These are phyloP conservation scores for Cyanoderma ruficeps DNA, from an alignment of 2,113 vertebrate genomes.

Conservation along the genomic window DNA sequence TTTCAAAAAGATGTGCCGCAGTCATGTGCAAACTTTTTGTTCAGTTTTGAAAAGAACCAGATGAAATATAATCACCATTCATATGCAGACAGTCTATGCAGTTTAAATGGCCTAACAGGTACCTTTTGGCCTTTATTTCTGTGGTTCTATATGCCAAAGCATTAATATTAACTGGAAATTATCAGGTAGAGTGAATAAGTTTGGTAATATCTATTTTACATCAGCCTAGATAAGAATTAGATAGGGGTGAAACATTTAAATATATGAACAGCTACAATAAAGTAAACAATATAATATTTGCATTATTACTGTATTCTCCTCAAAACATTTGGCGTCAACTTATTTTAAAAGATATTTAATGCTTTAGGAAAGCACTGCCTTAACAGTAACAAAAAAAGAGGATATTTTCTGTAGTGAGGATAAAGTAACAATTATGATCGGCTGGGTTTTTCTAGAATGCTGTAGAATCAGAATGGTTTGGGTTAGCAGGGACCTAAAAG, in stretches of 20 bases:
- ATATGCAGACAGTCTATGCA: not conserved
- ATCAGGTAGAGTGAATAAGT: not conserved
- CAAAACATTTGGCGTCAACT: not conserved
- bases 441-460: not conserved
- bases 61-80: not conserved
- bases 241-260: not conserved
- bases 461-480: not conserved
- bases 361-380: not conserved
- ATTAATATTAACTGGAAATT: conserved; percentile 22
- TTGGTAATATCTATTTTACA: not conserved
- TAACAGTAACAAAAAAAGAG: not conserved
- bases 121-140: not conserved
- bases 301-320: not conserved
- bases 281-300: not conserved
- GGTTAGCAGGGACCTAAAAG: not conserved
- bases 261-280: not conserved
- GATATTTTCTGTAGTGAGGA: not conserved
- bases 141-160: not conserved
- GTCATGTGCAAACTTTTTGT: not conserved
- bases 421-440: not conserved
- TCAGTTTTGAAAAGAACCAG: not conserved
- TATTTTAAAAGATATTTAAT: not conserved
- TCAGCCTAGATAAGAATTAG: not conserved
- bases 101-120: not conserved
- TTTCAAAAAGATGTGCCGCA: not conserved